Evolutionary conservation across 2,797 vertebrate species (phyloP).

Genomic region (Arnoldichthys spilopterus): DNA sequence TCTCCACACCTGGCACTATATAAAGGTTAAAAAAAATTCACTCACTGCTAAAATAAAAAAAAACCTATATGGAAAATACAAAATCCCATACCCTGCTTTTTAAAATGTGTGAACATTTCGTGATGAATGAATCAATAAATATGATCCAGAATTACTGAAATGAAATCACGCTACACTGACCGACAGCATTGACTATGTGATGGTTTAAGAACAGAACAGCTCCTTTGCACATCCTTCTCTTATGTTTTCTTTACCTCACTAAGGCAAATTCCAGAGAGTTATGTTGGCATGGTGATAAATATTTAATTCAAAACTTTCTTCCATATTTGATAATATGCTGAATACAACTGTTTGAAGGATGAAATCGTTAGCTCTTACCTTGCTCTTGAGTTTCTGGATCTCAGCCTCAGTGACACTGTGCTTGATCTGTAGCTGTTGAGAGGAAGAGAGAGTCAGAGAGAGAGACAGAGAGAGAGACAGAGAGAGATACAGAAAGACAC

Average conservation of each 20-base stretch:
- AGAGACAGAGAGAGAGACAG: slow-evolving; percentile 28
- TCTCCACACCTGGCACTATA: not conserved
- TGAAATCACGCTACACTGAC: no score
- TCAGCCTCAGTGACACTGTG: slow-evolving; percentile 98
- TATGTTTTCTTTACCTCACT: not conserved
- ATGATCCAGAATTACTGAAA: no score
- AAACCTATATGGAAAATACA: no score
- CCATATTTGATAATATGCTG: not conserved
- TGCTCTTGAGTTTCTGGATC: slow-evolving; percentile 98
- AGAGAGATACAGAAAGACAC: slow-evolving; percentile 46
- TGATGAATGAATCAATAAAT: no score
- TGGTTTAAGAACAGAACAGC: not conserved
- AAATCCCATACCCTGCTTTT: no score
- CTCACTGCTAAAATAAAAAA: no score
- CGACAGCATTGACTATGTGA: no score
- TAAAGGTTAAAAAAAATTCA: no score
- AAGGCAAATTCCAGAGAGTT: not conserved
- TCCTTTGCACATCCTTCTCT: not conserved
- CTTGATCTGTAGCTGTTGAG: slow-evolving; percentile 96
- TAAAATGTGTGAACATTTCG: no score
- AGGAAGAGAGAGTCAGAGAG: slow-evolving; percentile 48
- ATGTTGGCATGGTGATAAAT: not conserved
- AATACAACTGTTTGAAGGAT: not conserved
- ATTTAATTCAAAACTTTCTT: not conserved
- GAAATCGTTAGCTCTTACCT: slow-evolving; percentile 84